Base-by-base conservation (phyloP, 2,113 vertebrate species). In the Protomyctophum bolini region DNA sequence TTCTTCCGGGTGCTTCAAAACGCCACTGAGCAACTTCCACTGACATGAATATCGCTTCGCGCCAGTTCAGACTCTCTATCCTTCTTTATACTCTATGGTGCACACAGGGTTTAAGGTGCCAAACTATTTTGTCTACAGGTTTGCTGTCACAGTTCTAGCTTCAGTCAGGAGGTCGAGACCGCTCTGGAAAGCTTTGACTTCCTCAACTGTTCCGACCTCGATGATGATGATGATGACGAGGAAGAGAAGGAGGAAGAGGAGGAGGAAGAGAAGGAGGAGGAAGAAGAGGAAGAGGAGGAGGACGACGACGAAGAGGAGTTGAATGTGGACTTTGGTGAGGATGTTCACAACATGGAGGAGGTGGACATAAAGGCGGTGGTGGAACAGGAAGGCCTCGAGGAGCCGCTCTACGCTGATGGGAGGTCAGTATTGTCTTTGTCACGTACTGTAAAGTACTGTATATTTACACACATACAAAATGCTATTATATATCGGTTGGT, bases 181-280 rank as follows among this genome's bases (percentile, higher is more conserved):
- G 98, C 97, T 0, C 92, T 99, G 8, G 98, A 97, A 87, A 99
- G 98, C 83, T 99, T 99, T 48, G 96, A 96, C 88, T 99, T 99
- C 77, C 96, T 99, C 72, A 96, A 99, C 68, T 94, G 94, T 14
- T 95, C 96, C 0, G 97, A 99, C 86, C 90, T 95, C 7, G 97
- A 97, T 1, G 95, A 97, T 58, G 91, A 93, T 0, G 89, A 92
- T 0, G 87, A 90, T 2, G 90, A 88, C 0, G 88, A 91, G 56
- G 88, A 90, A 76, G 85, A 69, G 10, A 63, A 68, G 41, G 67
- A 82, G 6, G 28, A 62, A 0, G 70, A 62, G 3, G 66, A 73
- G 33, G 85, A 69, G 3, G 33, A 76, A 7, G 29, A 66, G 49
- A 50, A 63, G 45, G 47, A 55, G 21, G 50, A 73, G 10, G 0